These are phyloP conservation scores for Vanessa atalanta DNA, from an alignment of 1,140 invertebrate species.

Conservation along the genomic window DNA sequence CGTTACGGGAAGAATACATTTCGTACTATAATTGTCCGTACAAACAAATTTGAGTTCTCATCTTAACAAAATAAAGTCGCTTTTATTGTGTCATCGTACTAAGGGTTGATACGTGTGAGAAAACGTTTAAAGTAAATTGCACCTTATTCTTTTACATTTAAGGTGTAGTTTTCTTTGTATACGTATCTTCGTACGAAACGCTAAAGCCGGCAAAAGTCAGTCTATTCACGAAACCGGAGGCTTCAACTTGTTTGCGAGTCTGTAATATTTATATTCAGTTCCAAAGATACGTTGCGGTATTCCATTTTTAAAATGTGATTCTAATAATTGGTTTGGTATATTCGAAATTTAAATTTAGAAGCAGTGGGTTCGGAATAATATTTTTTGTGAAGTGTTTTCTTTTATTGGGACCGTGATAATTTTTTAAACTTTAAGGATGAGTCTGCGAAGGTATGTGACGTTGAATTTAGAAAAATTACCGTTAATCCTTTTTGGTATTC, in stretches of 20 bases:
- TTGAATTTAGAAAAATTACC: neutral
- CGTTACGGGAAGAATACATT: constrained; percentile 21
- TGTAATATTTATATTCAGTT: constrained; percentile 36
- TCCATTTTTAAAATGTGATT: constrained; percentile 36
- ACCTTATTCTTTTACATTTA: neutral
- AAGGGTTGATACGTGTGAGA: constrained; percentile 25
- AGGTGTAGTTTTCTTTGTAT: constrained; percentile 12
- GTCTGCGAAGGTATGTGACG: constrained; percentile 30
- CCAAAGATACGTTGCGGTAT: constrained; percentile 28
- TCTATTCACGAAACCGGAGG: constrained; percentile 52
- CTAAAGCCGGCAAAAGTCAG: constrained; percentile 48
- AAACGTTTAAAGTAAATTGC: constrained; percentile 12
- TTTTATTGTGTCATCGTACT: neutral
- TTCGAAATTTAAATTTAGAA: constrained; percentile 28
- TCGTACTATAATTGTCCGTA: constrained; percentile 22
- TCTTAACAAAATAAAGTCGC: neutral
- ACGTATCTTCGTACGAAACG: constrained; percentile 23
- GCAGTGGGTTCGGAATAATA: constrained; percentile 11
- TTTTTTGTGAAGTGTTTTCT: constrained; percentile 16
- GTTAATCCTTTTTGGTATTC: neutral
- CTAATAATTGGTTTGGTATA: constrained; percentile 5
- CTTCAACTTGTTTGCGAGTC: constrained; percentile 49
- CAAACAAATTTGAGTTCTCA: constrained; percentile 1
- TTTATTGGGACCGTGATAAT: constrained; percentile 20
- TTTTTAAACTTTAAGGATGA: constrained; percentile 24